These are phyloP conservation scores for Drosophila recens DNA, from an alignment of 2,888 invertebrate species.

Conservation along the genomic window DNA sequence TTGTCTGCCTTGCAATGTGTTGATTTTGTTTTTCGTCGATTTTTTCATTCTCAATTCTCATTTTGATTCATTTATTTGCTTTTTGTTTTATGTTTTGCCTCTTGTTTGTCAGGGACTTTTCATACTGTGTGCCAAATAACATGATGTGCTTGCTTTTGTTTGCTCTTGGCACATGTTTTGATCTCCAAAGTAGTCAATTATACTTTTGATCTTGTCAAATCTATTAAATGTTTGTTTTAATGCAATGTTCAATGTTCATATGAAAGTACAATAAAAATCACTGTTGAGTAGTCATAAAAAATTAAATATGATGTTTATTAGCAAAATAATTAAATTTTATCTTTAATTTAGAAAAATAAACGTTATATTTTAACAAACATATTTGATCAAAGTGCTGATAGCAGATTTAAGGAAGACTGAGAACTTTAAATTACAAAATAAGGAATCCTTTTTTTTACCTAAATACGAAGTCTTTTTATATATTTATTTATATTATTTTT, in stretches of 20 bases:
- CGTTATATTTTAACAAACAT: no score
- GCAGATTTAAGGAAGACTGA: no score
- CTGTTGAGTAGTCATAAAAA: not conserved
- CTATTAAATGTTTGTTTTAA: slow-evolving; percentile 12
- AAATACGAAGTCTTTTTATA: no score
- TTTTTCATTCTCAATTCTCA: slow-evolving; percentile 13
- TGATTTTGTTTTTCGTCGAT: not conserved
- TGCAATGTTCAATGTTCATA: not conserved
- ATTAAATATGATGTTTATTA: not conserved
- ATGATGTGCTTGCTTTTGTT: slow-evolving; percentile 53
- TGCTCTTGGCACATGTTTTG: slow-evolving; percentile 42
- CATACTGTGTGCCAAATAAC: slow-evolving; percentile 59
- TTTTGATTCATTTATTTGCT: slow-evolving; percentile 5
- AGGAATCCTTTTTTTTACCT: no score
- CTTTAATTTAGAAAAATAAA: not conserved
- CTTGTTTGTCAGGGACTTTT: slow-evolving; percentile 50
- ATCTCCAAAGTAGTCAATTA: slow-evolving; percentile 40
- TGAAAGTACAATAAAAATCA: not conserved
- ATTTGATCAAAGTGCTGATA: no score
- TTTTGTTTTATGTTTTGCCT: slow-evolving; percentile 16
- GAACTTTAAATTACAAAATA: no score
- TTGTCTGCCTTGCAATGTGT: slow-evolving; percentile 50
- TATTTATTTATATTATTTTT: no score
- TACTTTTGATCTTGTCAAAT: slow-evolving; percentile 44
- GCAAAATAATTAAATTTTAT: not conserved